A percentile compares a stretch with the other conserved stretches of the same genome.
Evolutionary conservation across 2,113 vertebrate genomes (phyloP).

Genomic region (Romanogobio albipinnatus): DNA sequence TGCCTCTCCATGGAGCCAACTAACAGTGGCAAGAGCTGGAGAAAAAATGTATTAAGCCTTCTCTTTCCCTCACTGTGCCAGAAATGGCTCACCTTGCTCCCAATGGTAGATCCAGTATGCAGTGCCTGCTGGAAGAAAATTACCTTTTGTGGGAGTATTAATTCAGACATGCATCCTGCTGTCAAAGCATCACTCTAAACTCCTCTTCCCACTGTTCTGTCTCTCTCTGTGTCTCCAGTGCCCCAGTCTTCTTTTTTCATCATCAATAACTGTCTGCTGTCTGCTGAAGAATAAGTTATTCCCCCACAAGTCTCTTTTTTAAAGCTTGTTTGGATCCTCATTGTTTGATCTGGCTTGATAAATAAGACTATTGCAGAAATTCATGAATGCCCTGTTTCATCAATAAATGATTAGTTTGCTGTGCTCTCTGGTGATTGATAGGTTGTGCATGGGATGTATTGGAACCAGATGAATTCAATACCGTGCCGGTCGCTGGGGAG

Average conservation of each 20-base stretch:
- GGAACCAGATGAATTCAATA: conserved; percentile 83
- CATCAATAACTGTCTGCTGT: conserved; percentile 76
- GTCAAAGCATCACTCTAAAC: conserved; percentile 75
- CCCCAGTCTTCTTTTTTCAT: conserved; percentile 58
- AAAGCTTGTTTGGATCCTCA: conserved; percentile 81
- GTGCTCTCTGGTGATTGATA: conserved; percentile 80
- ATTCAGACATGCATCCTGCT: conserved; percentile 78
- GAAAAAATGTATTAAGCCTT: conserved; percentile 70
- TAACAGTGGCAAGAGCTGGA: conserved; percentile 56
- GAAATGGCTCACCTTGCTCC: conserved; percentile 74
- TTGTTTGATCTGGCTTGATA: conserved; percentile 83
- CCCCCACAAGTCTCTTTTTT: conserved; percentile 70
- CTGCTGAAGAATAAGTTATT: conserved; percentile 77
- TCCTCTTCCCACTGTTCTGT: conserved; percentile 62
- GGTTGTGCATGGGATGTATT: conserved; percentile 77
- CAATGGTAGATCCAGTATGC: conserved; percentile 65
- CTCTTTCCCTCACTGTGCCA: conserved; percentile 58
- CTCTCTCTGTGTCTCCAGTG: conserved; percentile 39
- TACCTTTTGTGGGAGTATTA: conserved; percentile 78
- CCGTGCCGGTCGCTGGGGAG: conserved; percentile 71
- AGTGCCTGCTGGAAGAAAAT: conserved; percentile 73
- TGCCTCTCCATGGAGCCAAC: conserved; percentile 61
- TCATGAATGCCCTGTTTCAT: conserved; percentile 78
- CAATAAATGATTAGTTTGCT: conserved; percentile 84
- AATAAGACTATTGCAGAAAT: conserved; percentile 82